These are phyloP conservation scores for Huso huso DNA, from an alignment of 2,797 vertebrate genomes.

Conservation along the genomic window DNA sequence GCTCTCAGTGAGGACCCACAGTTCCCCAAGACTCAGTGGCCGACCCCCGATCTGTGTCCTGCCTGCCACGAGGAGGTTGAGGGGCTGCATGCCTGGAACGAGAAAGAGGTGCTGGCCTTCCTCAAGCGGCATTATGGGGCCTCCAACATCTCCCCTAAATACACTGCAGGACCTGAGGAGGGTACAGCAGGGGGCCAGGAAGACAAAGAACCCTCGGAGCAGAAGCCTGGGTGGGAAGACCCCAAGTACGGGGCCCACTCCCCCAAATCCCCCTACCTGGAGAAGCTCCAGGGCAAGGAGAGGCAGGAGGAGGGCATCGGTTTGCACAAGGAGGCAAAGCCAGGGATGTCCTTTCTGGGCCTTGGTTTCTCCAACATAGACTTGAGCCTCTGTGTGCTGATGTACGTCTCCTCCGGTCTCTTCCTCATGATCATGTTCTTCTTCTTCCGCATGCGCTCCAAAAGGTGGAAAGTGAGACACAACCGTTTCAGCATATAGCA, in stretches of 20 bases:
- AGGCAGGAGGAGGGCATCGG: rapidly evolving
- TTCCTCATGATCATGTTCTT: conserved; percentile 90
- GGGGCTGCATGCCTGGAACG: conserved; percentile 76
- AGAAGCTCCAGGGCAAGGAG: background rate
- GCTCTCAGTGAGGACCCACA: conserved; percentile 80
- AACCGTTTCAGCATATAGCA: conserved; percentile 59
- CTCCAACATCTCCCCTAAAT: conserved; percentile 58
- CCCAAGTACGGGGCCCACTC: conserved; percentile 1
- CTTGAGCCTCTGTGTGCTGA: conserved; percentile 88
- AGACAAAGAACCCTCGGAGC: background rate
- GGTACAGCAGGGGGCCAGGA: background rate
- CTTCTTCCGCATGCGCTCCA: conserved; percentile 79
- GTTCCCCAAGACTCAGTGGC: conserved; percentile 86
- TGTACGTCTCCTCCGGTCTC: conserved; percentile 77
- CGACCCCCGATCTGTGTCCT: conserved; percentile 74
- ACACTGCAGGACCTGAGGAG: conserved; percentile 29
- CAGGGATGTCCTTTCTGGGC: conserved; percentile 57
- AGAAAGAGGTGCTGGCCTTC: conserved; percentile 66
- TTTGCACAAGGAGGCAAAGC: conserved; percentile 26
- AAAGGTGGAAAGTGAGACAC: conserved; percentile 66
- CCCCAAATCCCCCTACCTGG: background rate
- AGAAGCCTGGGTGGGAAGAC: background rate
- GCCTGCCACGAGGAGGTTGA: conserved; percentile 75
- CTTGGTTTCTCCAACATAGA: conserved; percentile 84
- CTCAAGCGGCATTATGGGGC: conserved; percentile 66